Percentiles rank a stretch among this genome's conserved stretches.
Conservation (phyloP, 1,140 invertebrate species). For the Catajapyx aquilonaris region DNA sequence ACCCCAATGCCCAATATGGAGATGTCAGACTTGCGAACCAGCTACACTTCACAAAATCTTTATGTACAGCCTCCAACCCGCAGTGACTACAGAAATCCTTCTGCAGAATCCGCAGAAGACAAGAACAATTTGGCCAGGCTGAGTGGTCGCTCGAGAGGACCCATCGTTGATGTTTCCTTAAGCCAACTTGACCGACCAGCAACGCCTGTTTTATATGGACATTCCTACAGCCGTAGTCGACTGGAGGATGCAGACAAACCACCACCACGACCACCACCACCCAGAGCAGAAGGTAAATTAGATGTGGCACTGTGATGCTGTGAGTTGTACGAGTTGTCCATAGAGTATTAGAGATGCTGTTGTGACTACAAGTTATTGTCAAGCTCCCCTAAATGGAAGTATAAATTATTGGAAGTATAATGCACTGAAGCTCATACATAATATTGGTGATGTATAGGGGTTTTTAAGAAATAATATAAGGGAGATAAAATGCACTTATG, state of each 20-base stretch:
- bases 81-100: background rate
- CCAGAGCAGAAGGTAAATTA: conserved; percentile 49
- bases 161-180: conserved; percentile 37
- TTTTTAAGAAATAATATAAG: too few relatives aligned
- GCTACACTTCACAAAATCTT: conserved; percentile 71
- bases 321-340: too few relatives aligned
- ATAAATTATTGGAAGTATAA: too few relatives aligned
- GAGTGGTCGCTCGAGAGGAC: conserved; percentile 39
- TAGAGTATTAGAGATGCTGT: too few relatives aligned
- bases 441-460: too few relatives aligned
- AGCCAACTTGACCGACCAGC: conserved; percentile 33
- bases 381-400: too few relatives aligned
- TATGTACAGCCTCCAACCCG: conserved; percentile 69
- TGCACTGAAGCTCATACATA: too few relatives aligned
- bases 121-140: conserved; percentile 41
- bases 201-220: conserved; percentile 12
- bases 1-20: too few relatives aligned
- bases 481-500: too few relatives aligned
- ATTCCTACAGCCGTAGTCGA: conserved; percentile 9
- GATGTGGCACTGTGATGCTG: too few relatives aligned
- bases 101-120: conserved; percentile 27
- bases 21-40: conserved; percentile 13
- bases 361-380: too few relatives aligned
- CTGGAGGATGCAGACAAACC: conserved; percentile 16
- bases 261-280: conserved; percentile 52